A percentile compares a stretch with the other conserved stretches of the same genome.
phyloP scores from a whole-genome alignment of 35 echinoderm and acorn worm genomes.

The Ophiothrix spiculata region DNA sequence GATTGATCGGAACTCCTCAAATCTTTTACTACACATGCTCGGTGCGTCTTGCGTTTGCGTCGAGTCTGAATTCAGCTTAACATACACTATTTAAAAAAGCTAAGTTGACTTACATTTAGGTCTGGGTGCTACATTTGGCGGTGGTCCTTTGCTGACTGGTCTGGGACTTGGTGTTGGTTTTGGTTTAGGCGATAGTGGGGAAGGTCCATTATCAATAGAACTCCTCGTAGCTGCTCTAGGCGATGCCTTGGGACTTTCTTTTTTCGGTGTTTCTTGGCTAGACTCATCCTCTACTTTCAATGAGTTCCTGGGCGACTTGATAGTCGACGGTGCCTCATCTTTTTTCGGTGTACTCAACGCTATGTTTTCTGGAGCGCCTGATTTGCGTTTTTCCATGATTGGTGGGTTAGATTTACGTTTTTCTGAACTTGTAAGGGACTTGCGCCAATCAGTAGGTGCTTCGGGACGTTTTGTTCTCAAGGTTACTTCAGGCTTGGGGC shows the following conservation, averaged over 20 bases:
- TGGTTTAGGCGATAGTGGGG: not conserved
- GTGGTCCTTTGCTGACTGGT: no score
- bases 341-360: not conserved
- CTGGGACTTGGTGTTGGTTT: not conserved
- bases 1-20: no score
- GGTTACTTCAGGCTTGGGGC: no score
- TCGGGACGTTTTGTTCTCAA: no score
- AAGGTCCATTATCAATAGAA: not conserved
- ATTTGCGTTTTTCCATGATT: not conserved
- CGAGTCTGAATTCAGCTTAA: no score
- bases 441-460: no score
- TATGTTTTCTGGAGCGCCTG: not conserved
- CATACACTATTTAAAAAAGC: no score
- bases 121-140: no score
- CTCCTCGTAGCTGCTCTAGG: not conserved
- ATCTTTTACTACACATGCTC: no score
- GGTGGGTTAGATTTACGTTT: not conserved
- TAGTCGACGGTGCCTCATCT: not conserved
- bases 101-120: no score
- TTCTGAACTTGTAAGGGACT: no score
- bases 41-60: no score
- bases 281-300: not conserved
- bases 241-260: not conserved
- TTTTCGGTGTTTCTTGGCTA: not conserved
- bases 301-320: not conserved